phyloP scores from a whole-genome alignment of 2,113 vertebrate species.

The Eira barbara region DNA sequence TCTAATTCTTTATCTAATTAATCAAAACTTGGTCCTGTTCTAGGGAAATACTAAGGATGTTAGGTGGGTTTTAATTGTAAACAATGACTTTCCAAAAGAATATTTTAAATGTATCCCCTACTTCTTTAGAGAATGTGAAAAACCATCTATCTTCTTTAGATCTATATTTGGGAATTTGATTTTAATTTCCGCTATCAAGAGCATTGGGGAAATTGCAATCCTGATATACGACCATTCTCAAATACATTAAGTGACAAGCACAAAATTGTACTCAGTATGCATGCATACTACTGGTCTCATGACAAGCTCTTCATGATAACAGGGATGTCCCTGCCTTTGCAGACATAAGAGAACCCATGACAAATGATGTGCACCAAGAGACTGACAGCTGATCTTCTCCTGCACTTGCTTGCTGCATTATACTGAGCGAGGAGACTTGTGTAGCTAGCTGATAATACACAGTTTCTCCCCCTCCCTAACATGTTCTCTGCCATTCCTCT shows the following conservation, averaged over 20 bases:
- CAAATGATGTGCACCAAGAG: conserved; percentile 40
- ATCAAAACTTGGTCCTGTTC: neutral
- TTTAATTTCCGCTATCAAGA: conserved; percentile 63
- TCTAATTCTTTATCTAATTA: neutral
- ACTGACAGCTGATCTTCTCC: conserved; percentile 56
- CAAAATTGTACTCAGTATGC: neutral
- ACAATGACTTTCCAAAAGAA: neutral
- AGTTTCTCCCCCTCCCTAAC: neutral
- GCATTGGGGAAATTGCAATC: conserved; percentile 32
- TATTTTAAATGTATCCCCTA: neutral
- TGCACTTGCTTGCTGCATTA: neutral
- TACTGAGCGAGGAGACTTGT: neutral
- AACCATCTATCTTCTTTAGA: conserved; percentile 35
- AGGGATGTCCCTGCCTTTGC: neutral
- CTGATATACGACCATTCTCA: neutral
- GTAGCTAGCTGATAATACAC: neutral
- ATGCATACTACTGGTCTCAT: neutral
- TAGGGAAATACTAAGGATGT: neutral
- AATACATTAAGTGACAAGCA: conserved; percentile 44
- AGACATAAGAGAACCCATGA: conserved; percentile 19
- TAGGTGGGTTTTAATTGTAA: neutral
- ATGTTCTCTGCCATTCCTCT: neutral
- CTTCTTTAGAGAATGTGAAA: neutral
- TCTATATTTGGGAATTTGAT: conserved; percentile 39
- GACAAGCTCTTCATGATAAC: conserved; percentile 58